Base-by-base conservation (phyloP, 2,797 vertebrate genomes). In the Urosaurus nigricauda region DNA sequence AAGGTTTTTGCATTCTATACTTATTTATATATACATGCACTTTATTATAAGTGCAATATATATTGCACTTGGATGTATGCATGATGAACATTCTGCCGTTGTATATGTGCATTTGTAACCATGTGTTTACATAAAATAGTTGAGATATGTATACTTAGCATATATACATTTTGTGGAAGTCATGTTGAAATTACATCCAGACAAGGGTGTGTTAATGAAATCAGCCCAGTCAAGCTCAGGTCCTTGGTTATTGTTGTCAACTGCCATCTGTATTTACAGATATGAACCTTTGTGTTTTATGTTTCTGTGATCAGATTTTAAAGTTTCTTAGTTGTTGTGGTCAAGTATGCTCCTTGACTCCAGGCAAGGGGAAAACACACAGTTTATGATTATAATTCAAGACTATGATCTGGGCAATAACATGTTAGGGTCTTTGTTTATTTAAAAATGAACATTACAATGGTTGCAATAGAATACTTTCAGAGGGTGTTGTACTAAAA, bases 301-400 rank as follows among this genome's bases (percentile, higher is more conserved):
- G 63, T 77, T 82, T 71, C 78, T 19, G 81, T 82, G 68, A 85
- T 86, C 83, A 83, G 32, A 91, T 78, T 79, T 63, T 83, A 68
- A 91, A 94, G 92, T 91, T 94, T 89, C 79, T 90, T 70, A 63
- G 9, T 32, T 79, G 21, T 37, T 80, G 26, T 2, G 0, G 83
- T 78, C 65, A 5, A 32, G 63, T 47, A 0, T 68, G 2, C 24
- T 85, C 74, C 74, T 47, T 1, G 1, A 0, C 0, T 21, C 71
- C 79, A 24, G 84, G 75, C 86, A 84, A 12, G 60, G 84, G 37
- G 71, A 24, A 84, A 77, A 68, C 19, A 65, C n/a, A 86, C 78
- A 58, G 9, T 5, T 88, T 83, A 2, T 78, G 12, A 74, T 75
- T 0, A 82, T 4, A 0, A 13, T 78, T 51, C 5, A 3, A 6